These are phyloP conservation scores for Thalassaphorura encarpata DNA, from an alignment of 1,140 invertebrate species.

Conservation along the genomic window DNA sequence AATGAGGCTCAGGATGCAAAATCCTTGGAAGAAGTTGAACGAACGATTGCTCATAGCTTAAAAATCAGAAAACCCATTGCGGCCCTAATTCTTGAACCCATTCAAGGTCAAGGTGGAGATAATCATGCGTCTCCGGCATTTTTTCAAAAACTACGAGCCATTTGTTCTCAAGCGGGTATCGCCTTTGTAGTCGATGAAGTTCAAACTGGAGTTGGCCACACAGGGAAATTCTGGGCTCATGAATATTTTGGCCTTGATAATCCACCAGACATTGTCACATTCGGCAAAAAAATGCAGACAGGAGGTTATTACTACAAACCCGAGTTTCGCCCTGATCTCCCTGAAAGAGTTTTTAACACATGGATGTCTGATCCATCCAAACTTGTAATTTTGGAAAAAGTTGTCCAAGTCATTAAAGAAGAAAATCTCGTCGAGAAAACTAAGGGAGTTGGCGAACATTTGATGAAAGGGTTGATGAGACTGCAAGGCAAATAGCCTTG, in stretches of 20 bases:
- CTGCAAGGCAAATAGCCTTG: slow-evolving; percentile 62
- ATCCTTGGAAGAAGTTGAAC: slow-evolving; percentile 50
- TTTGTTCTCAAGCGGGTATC: slow-evolving; percentile 47
- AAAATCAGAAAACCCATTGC: slow-evolving; percentile 72
- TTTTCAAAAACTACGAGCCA: slow-evolving; percentile 69
- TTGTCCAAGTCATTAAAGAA: slow-evolving; percentile 72
- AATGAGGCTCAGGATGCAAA: slow-evolving; percentile 71
- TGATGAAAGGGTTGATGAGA: slow-evolving; percentile 57
- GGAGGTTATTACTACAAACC: slow-evolving; percentile 86
- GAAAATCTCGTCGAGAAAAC: slow-evolving; percentile 73
- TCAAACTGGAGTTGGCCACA: slow-evolving; percentile 92
- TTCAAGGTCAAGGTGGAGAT: slow-evolving; percentile 96
- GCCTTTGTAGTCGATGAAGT: slow-evolving; percentile 91
- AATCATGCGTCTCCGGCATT: slow-evolving; percentile 86
- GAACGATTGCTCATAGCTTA: slow-evolving; percentile 60
- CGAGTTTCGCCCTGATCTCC: slow-evolving; percentile 62
- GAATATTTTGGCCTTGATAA: slow-evolving; percentile 78
- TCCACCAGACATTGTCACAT: slow-evolving; percentile 90
- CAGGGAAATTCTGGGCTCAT: slow-evolving; percentile 96
- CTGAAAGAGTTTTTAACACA: slow-evolving; percentile 94
- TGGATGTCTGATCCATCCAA: slow-evolving; percentile 97
- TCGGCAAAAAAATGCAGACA: slow-evolving; percentile 96
- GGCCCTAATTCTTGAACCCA: slow-evolving; percentile 91
- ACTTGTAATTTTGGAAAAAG: slow-evolving; percentile 71
- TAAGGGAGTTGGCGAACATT: slow-evolving; percentile 57